phyloP scores from a whole-genome alignment of 2,888 invertebrate species.

The Nymphalis urticae region DNA sequence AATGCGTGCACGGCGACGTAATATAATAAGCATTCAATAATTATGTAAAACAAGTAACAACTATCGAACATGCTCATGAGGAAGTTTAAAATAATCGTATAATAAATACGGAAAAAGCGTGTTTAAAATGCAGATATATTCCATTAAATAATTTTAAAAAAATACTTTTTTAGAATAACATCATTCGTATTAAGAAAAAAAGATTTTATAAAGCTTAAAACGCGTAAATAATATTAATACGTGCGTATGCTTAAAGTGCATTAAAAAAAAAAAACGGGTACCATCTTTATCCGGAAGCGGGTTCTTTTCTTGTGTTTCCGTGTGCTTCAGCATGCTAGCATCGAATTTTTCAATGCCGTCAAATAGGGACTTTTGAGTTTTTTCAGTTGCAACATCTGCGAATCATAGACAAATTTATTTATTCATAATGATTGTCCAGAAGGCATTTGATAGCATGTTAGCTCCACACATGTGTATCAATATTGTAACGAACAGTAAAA shows the following conservation, averaged over 20 bases:
- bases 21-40: slow-evolving; percentile 42
- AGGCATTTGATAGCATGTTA: background rate
- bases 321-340: slow-evolving; percentile 91
- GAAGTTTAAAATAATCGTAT: slow-evolving; percentile 19
- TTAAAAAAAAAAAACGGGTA: slow-evolving; percentile 58
- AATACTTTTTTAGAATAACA: background rate
- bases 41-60: slow-evolving; percentile 31
- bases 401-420: slow-evolving; percentile 49
- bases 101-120: slow-evolving; percentile 31
- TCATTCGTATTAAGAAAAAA: background rate
- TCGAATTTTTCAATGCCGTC: slow-evolving; percentile 94
- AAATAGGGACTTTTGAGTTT: slow-evolving; percentile 90
- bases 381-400: slow-evolving; percentile 93
- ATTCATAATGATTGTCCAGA: background rate
- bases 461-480: slow-evolving; percentile 5
- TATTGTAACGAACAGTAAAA: background rate
- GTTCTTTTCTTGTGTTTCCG: slow-evolving; percentile 96
- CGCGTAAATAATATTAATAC: background rate
- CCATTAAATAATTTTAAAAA: slow-evolving; percentile 7
- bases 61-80: slow-evolving; percentile 26
- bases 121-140: slow-evolving; percentile 18
- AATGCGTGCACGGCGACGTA: slow-evolving; percentile 64
- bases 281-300: slow-evolving; percentile 96
- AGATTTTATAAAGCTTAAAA: slow-evolving; percentile 2
- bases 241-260: slow-evolving; percentile 3